These are phyloP conservation scores for Amblyopsis rosae DNA, from an alignment of 2,113 vertebrate species.

Conservation along the genomic window DNA sequence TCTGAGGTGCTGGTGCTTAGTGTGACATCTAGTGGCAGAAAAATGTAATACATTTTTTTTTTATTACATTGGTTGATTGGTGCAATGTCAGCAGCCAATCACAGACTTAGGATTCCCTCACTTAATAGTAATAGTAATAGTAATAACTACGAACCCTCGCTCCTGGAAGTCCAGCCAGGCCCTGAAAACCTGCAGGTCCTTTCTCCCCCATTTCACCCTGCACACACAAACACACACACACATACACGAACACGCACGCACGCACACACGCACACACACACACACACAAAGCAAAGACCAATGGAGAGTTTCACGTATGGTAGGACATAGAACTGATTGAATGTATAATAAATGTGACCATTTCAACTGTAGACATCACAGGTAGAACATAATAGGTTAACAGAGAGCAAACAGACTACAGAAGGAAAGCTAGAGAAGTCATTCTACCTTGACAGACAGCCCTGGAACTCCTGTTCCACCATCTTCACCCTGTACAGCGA, in stretches of 20 bases:
- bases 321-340: no score
- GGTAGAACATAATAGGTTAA: neutral
- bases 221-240: constrained; percentile 1
- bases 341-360: no score
- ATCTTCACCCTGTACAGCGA: constrained; percentile 68
- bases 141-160: constrained; percentile 58
- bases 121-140: neutral
- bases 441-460: constrained; percentile 69
- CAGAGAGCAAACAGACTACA: no score
- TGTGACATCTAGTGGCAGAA: no score
- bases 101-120: neutral
- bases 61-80: no score
- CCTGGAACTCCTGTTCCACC: constrained; percentile 71
- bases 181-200: constrained; percentile 64
- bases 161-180: constrained; percentile 76
- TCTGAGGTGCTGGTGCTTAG: no score
- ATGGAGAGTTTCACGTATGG: neutral
- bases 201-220: constrained; percentile 73
- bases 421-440: neutral
- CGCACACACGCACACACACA: neutral
- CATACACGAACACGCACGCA: neutral
- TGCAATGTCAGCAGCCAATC: no score
- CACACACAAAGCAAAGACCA: neutral
- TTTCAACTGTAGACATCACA: no score
- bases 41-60: no score